Evolutionary conservation across 2,113 vertebrate species (phyloP), one percentile per base, ranked within the genome.

Genomic region (Podarcis raffonei): DNA sequence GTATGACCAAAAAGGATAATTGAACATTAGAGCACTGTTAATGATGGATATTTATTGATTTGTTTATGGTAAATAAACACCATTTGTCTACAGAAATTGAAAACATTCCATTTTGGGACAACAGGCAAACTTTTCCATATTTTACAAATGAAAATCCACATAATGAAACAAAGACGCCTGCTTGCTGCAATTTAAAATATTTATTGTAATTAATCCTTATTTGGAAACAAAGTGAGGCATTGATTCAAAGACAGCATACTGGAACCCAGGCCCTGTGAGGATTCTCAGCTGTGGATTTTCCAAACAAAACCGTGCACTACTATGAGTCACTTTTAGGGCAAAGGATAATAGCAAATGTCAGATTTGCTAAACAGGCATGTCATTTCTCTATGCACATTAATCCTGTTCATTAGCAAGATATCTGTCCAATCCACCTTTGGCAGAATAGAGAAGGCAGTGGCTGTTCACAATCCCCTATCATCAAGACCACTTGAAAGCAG

Each of bases 1-100:
- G 79, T 81, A 93, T 57, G 90, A 89, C 39, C 42, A 92, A 0
- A 89, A 93, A 90, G 57, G 82, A 92, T 87, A 91, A 74, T 16
- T 80, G 79, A 82, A 90, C 30, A 62, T 89, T 3, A 77, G 66
- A 18, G 57, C 66, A 37, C 15, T 27, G 12, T 84, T 71, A 27
- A 89, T 77, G 87, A 1, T 69, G 92, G 30, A 89, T 87, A 59
- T 94, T 95, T 95, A 93, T 94, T 96, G 91, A 92, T 76, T 88
- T 35, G 71, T 65, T 91, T 32, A 87, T 93, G 83, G 83, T 35
- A 92, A 89, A 71, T 83, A 83, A 93, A 91, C 88, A 62, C 83
- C 78, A 88, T 76, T 83, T 16, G 23, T 87, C 65, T 18, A 89
- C 1, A 74, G 37, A 87, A 91, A 88, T 37, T 59, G 85, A 93